Evolutionary conservation across 2,113 vertebrate species (phyloP).

Genomic region (Percina caprodes): DNA sequence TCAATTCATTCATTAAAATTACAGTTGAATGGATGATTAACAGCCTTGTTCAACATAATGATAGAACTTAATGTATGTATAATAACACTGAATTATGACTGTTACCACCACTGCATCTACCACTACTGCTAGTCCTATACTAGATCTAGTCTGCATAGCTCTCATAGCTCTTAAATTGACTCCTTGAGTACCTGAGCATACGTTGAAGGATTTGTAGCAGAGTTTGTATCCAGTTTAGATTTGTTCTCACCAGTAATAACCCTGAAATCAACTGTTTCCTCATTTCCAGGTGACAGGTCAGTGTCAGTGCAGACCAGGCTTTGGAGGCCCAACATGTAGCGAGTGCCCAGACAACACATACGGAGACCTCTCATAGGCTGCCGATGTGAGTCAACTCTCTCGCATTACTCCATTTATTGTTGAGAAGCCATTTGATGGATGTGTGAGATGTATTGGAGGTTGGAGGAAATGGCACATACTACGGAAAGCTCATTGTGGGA

Average conservation of each 20-base stretch:
- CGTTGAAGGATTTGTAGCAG: neutral
- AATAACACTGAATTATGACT: too few species aligned
- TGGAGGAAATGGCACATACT: too few species aligned
- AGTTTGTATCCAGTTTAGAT: neutral
- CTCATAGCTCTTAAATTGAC: too few species aligned
- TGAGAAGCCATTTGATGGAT: neutral
- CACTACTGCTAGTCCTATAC: too few species aligned
- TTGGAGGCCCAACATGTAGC: constrained; percentile 85
- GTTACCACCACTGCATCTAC: too few species aligned
- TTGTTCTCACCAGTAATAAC: neutral
- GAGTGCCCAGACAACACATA: constrained; percentile 87
- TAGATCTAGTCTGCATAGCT: too few species aligned
- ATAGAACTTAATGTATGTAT: too few species aligned
- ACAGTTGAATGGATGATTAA: too few species aligned
- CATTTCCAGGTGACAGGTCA: constrained; percentile 89
- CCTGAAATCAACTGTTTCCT: neutral
- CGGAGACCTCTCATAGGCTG: constrained; percentile 82
- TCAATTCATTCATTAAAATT: too few species aligned
- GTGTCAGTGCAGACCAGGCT: constrained; percentile 89
- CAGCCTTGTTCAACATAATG: too few species aligned
- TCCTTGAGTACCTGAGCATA: too few species aligned
- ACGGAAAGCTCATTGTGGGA: too few species aligned
- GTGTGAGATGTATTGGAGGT: neutral
- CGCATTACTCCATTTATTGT: neutral
- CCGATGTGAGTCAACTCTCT: constrained; percentile 79